Evolutionary conservation across 2,888 invertebrate species (phyloP).

Genomic region (Tetragonisca angustula): DNA sequence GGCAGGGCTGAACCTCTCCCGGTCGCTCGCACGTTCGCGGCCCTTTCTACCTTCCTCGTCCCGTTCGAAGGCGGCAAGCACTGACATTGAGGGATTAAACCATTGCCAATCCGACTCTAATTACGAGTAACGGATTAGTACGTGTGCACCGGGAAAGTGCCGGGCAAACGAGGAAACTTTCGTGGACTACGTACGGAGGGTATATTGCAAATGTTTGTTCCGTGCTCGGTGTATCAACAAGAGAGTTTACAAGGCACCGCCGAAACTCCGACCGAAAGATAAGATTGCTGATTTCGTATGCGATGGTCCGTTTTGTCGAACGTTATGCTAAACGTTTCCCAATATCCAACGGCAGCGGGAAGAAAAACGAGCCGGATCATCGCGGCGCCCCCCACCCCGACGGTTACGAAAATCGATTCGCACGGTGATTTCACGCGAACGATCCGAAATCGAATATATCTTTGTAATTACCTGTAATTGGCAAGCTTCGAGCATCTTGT

Average conservation of each 20-base stretch:
- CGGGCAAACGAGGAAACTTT: conserved; percentile 80
- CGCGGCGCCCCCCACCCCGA: too few species aligned
- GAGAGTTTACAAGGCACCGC: conserved; percentile 62
- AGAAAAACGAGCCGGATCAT: too few species aligned
- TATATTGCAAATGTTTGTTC: conserved; percentile 70
- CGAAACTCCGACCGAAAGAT: conserved; percentile 33
- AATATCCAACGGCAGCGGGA: not conserved
- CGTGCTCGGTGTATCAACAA: conserved; percentile 63
- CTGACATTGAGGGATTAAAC: conserved; percentile 83
- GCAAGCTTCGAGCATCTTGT: not conserved
- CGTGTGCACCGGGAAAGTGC: conserved; percentile 72
- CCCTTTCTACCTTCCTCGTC: conserved; percentile 21
- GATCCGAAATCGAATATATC: not conserved
- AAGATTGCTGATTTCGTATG: conserved; percentile 55
- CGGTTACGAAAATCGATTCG: not conserved
- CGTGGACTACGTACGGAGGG: conserved; percentile 65
- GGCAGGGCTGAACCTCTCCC: conserved; percentile 9
- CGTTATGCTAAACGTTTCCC: conserved; percentile 41
- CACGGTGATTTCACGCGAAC: too few species aligned
- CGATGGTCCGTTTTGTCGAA: conserved; percentile 30
- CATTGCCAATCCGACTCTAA: conserved; percentile 83
- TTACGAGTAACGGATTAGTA: conserved; percentile 83
- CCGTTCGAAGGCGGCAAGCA: conserved; percentile 54
- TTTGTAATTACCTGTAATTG: not conserved
- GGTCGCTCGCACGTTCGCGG: not conserved